phyloP scores from a whole-genome alignment of 2,888 invertebrate genomes.

The Lasioglossum pauxillum region DNA sequence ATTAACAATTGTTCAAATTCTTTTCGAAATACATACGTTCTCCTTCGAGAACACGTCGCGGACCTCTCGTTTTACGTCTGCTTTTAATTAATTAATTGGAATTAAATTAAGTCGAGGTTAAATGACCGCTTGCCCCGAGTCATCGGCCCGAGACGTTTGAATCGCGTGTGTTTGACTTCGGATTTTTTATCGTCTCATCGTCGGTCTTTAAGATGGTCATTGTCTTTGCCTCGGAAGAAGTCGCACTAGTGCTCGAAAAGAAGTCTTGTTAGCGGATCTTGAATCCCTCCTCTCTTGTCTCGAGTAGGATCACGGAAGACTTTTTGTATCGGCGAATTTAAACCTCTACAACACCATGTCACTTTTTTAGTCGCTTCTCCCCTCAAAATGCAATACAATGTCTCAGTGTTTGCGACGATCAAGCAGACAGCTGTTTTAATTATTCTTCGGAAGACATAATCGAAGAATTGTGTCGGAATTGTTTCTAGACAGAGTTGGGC shows the following conservation, averaged over 20 bases:
- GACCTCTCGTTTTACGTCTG: not conserved
- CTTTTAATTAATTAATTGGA: not conserved
- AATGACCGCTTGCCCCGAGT: not conserved
- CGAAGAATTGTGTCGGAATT: no score
- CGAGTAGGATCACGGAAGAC: slow-evolving; percentile 10
- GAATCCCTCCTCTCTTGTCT: not conserved
- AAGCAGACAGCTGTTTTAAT: no score
- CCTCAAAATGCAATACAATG: not conserved
- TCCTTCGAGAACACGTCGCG: not conserved
- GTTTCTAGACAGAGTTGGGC: no score
- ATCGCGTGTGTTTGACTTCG: not conserved
- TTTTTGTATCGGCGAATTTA: slow-evolving; percentile 9
- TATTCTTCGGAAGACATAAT: no score
- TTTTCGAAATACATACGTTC: not conserved
- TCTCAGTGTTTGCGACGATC: no score
- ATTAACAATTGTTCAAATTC: not conserved
- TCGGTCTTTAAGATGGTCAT: slow-evolving; percentile 19
- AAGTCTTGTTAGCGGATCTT: slow-evolving; percentile 38
- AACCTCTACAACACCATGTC: not conserved
- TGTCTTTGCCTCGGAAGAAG: slow-evolving; percentile 33
- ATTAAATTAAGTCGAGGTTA: not conserved
- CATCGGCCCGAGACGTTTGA: not conserved
- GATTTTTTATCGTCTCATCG: slow-evolving; percentile 7
- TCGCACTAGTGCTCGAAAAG: slow-evolving; percentile 30
- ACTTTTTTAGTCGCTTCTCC: not conserved